Conservation (phyloP, 1,140 invertebrate species). For the Aphelenchoides avenae region DNA sequence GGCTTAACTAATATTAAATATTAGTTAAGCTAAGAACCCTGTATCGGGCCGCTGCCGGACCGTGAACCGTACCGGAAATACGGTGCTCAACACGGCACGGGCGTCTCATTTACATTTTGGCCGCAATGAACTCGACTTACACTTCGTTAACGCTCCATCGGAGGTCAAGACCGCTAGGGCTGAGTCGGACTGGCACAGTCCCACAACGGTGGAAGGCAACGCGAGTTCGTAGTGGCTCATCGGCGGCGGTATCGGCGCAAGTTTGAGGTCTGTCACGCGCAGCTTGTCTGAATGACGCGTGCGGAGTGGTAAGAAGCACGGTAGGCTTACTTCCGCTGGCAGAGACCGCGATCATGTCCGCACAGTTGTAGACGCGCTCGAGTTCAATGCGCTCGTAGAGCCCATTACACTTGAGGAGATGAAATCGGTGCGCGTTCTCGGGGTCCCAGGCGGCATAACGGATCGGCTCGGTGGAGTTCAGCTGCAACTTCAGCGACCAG, state of each 20-base stretch:
- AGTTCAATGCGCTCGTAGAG: conserved; percentile 20
- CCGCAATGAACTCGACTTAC: too few species aligned
- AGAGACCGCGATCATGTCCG: conserved; percentile 69
- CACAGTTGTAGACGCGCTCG: conserved; percentile 47
- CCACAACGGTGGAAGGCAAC: conserved; percentile 44
- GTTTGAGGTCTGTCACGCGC: conserved; percentile 71
- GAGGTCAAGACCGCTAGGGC: conserved; percentile 57
- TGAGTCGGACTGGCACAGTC: conserved; percentile 69
- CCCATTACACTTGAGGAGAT: conserved; percentile 28
- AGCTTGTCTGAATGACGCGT: conserved; percentile 67
- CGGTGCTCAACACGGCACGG: conserved; percentile 65
- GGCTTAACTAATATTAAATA: too few species aligned
- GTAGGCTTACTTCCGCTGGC: conserved; percentile 70
- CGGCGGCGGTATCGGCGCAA: conserved; percentile 75
- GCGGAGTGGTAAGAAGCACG: conserved; percentile 5
- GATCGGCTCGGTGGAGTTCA: conserved; percentile 3
- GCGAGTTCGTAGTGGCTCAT: conserved; percentile 69
- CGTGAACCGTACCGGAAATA: too few species aligned
- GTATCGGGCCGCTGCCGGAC: too few species aligned
- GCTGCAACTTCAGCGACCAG: conserved; percentile 78
- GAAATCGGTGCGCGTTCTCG: conserved; percentile 4
- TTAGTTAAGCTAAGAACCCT: too few species aligned
- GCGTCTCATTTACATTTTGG: too few species aligned
- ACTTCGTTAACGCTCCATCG: too few species aligned
- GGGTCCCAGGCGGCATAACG: conserved; percentile 23